Conservation (phyloP, 2,113 vertebrate genomes). For the Vombatus ursinus region DNA sequence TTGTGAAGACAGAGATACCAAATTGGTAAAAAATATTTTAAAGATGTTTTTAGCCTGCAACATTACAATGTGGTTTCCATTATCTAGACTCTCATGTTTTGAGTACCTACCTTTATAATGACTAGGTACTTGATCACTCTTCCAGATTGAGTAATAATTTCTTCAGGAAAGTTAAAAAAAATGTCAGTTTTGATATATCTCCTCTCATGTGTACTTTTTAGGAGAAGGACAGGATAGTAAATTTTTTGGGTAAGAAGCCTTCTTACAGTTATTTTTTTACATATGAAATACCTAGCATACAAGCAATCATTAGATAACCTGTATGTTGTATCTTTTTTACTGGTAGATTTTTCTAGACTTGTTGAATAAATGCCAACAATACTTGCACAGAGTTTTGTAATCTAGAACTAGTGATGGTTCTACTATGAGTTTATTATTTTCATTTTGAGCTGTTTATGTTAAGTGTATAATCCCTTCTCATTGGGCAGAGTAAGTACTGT, state of each 20-base stretch:
- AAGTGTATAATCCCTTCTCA: neutral
- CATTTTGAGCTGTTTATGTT: neutral
- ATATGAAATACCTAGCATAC: neutral
- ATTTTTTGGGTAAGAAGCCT: neutral
- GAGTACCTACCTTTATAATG: neutral
- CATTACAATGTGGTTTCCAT: neutral
- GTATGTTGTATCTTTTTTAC: neutral
- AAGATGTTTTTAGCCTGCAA: neutral
- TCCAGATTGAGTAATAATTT: neutral
- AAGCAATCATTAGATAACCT: neutral
- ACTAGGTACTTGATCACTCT: neutral
- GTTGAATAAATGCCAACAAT: neutral
- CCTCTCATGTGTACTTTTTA: neutral
- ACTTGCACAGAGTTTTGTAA: neutral
- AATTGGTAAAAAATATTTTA: slow-evolving; percentile 90
- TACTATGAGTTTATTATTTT: neutral
- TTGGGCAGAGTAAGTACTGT: neutral
- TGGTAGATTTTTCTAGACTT: neutral
- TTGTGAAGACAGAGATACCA: slow-evolving; percentile 97
- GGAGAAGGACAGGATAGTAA: neutral
- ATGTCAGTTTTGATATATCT: neutral
- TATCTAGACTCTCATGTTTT: neutral
- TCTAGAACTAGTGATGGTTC: neutral
- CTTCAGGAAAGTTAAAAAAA: neutral
- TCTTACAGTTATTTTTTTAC: neutral